phyloP scores from a whole-genome alignment of 2,888 invertebrate genomes.

The Myopa tessellatipennis region DNA sequence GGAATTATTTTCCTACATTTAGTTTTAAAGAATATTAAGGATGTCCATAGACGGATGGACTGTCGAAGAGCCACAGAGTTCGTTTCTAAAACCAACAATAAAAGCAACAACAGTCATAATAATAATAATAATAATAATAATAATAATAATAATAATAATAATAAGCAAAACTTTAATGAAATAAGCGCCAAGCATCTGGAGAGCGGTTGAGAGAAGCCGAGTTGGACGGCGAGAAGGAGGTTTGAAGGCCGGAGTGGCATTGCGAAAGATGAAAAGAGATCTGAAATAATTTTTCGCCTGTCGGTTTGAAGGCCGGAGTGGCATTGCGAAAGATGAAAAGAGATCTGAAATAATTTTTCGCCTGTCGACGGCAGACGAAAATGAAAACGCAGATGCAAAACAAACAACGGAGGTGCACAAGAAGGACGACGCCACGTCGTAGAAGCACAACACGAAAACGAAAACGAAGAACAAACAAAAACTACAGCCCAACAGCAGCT shows the following conservation, averaged over 20 bases:
- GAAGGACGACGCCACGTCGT: background rate
- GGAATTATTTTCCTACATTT: no score
- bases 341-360: conserved; percentile 29
- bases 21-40: no score
- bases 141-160: no score
- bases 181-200: background rate
- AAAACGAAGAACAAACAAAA: background rate
- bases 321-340: conserved; percentile 1
- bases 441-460: background rate
- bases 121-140: no score
- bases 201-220: background rate
- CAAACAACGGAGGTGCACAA: background rate
- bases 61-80: no score
- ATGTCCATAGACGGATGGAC: no score
- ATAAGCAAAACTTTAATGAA: background rate
- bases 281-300: conserved; percentile 33
- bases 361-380: conserved; percentile 32
- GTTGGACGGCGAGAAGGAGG: background rate
- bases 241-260: background rate
- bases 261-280: background rate
- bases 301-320: background rate
- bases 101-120: no score
- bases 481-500: conserved; percentile 6
- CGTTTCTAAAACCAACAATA: no score
- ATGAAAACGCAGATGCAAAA: conserved; percentile 32